Evolutionary conservation across 2,888 invertebrate genomes (phyloP).

Genomic region (Eledone cirrhosa): DNA sequence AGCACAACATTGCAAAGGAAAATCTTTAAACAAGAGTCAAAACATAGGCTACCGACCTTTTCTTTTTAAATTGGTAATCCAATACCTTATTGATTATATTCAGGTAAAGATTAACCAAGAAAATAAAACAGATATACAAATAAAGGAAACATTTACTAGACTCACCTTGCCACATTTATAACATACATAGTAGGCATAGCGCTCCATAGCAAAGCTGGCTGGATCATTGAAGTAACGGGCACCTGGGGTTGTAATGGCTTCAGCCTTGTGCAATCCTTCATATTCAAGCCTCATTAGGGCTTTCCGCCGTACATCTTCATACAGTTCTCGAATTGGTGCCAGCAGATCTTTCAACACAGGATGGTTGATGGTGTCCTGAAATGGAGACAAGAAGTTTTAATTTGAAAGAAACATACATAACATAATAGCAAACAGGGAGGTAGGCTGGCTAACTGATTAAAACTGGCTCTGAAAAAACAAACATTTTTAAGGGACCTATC

Average conservation of each 20-base stretch:
- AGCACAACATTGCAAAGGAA: too few relatives aligned
- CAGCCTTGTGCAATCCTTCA: conserved; percentile 85
- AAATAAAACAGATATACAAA: neutral
- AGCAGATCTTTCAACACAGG: conserved; percentile 80
- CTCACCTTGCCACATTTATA: conserved; percentile 81
- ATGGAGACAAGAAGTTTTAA: too few relatives aligned
- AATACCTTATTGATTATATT: neutral
- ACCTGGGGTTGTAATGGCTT: conserved; percentile 75
- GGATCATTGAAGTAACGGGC: conserved; percentile 82
- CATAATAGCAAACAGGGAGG: too few relatives aligned
- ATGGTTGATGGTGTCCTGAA: conserved; percentile 78
- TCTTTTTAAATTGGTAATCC: neutral
- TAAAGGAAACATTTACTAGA: neutral
- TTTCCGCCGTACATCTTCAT: conserved; percentile 90
- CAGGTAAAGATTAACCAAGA: too few relatives aligned
- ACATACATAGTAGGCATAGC: conserved; percentile 98
- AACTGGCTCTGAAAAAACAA: too few relatives aligned
- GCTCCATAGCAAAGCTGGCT: conserved; percentile 90
- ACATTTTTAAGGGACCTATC: too few relatives aligned
- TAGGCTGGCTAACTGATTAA: too few relatives aligned
- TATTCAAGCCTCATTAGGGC: conserved; percentile 95
- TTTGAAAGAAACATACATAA: too few relatives aligned
- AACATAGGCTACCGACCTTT: too few relatives aligned
- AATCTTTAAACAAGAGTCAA: too few relatives aligned
- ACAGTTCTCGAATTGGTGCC: conserved; percentile 81